Evolutionary conservation across 2,888 invertebrate species (phyloP), one percentile per base, ranked within the genome.

Genomic region (Vannuccia rotundouncinata): DNA sequence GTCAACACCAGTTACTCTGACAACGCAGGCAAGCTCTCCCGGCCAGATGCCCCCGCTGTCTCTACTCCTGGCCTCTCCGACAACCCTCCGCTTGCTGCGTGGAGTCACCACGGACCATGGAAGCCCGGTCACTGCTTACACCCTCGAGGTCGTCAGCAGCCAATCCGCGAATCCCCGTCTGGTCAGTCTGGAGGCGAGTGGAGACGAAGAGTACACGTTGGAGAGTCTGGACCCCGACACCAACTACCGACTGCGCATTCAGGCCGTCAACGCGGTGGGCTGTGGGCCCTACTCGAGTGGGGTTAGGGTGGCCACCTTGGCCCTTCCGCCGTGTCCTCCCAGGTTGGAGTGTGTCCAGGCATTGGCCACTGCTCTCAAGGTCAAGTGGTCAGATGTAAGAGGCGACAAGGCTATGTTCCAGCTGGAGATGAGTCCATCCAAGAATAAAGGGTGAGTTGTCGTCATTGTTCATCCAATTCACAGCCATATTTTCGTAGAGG

Each of bases 211-310:
- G 79, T 91, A 91, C 84, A 89, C 90, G 10, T 90, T 95, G 80
- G 91, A 91, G 82, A 91, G 91, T 74, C 90, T 95, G 80, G 88
- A 89, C 83, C 93, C 95, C 0, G 93, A 94, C 87, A 93, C 93
- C 1, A 89, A 90, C 75, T 94, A 94, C 45, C 5, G 93, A 88
- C 91, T 95, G 84, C 92, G 94, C 83, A 91, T 95, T 79, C 93
- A 94, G 86, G 95, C 95, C 80, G 91, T 93, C 79, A 95, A 93
- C 88, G 91, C 91, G 82, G 92, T 95, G 78, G 95, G 95, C 1
- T 91, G 83, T 91, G 89, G 95, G 78, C 91, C 92, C 29, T 93
- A 91, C 88, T 93, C 93, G 81, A 90, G 92, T 59, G 90, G 91
- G 82, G 88, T 92, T 79, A 92, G 92, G 86, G 91, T 92, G 76